Percentiles rank a stretch among this genome's conserved stretches.
phyloP scores from a whole-genome alignment of 2,888 invertebrate genomes.

The Luperina nickerlii region DNA sequence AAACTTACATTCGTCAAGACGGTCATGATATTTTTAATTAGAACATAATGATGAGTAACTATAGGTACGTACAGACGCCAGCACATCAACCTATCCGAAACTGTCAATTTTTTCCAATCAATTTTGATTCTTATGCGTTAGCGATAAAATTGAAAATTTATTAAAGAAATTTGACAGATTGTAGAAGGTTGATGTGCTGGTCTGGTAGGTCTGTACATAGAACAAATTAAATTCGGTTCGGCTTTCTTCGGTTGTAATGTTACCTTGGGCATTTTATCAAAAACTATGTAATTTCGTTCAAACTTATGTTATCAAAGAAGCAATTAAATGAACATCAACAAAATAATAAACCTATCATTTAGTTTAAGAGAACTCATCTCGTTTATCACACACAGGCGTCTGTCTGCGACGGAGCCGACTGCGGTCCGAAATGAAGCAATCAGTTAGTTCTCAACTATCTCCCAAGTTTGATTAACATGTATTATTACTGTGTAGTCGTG shows the following conservation, averaged over 20 bases:
- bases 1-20: not conserved
- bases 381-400: slow-evolving; percentile 33
- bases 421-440: slow-evolving; percentile 35
- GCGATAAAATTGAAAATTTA: too few relatives aligned
- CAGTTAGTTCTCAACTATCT: slow-evolving; percentile 44
- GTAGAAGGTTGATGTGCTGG: too few relatives aligned
- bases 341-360: slow-evolving; percentile 22
- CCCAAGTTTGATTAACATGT: slow-evolving; percentile 40
- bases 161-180: too few relatives aligned
- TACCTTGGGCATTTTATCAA: not conserved
- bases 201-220: too few relatives aligned
- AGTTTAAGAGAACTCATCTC: slow-evolving; percentile 27
- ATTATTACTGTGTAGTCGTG: slow-evolving; percentile 20
- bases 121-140: too few relatives aligned
- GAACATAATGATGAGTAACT: not conserved
- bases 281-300: not conserved
- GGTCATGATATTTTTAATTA: not conserved
- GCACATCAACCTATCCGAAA: too few relatives aligned
- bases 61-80: too few relatives aligned
- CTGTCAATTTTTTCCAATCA: too few relatives aligned
- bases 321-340: slow-evolving; percentile 16
- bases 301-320: slow-evolving; percentile 5
- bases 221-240: too few relatives aligned
- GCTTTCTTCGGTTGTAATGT: too few relatives aligned
- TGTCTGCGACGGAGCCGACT: slow-evolving; percentile 26